Conservation (phyloP, 2,113 vertebrate species). For the Leucopternis melanops region DNA sequence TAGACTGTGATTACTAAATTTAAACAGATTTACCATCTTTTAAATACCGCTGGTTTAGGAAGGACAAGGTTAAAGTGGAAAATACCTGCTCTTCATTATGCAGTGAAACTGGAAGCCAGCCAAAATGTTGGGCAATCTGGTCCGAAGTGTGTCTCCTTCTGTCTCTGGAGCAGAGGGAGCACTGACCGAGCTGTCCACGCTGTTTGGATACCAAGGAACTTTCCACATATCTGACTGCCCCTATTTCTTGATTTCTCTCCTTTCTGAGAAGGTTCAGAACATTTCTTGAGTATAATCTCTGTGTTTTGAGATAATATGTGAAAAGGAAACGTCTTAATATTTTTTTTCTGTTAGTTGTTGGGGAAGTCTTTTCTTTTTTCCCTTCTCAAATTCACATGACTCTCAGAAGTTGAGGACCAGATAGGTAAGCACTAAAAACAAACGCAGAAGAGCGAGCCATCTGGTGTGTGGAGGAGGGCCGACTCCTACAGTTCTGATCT, state of each 20-base stretch:
- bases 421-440: slow-evolving; percentile 46
- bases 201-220: neutral
- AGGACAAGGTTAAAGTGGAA: neutral
- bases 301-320: neutral
- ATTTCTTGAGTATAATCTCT: neutral
- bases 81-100: neutral
- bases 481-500: slow-evolving; percentile 59
- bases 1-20: neutral
- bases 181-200: neutral
- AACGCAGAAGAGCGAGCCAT: slow-evolving; percentile 25
- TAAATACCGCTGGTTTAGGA: neutral
- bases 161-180: neutral
- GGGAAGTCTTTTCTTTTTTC: neutral
- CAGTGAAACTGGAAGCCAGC: neutral
- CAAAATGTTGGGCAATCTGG: neutral
- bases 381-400: slow-evolving; percentile 27
- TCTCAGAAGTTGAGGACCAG: slow-evolving; percentile 21
- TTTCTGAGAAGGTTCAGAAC: neutral
- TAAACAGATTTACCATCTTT: neutral
- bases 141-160: neutral
- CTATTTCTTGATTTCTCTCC: neutral
- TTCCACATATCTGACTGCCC: neutral
- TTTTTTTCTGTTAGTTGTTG: neutral
- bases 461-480: slow-evolving; percentile 61
- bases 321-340: neutral